Percentiles rank a stretch among this genome's conserved stretches.
Conservation (phyloP, 2,113 vertebrate species). For the Mugil cephalus region DNA sequence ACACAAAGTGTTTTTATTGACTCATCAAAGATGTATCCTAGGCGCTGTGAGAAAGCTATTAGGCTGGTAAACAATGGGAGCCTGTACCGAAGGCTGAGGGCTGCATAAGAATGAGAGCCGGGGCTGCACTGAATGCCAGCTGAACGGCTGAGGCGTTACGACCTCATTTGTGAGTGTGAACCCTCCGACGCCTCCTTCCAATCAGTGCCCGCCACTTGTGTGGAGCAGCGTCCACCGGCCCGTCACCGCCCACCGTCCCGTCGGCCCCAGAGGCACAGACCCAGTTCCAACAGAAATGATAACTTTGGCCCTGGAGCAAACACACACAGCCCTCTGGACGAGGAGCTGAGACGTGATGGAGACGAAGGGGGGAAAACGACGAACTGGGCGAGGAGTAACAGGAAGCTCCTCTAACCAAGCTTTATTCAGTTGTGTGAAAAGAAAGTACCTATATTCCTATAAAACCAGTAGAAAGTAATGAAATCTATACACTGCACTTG, state of each 20-base stretch:
- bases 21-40: conserved; percentile 62
- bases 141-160: conserved; percentile 42
- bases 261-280: conserved; percentile 48
- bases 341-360: conserved; percentile 13
- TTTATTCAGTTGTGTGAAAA: no score
- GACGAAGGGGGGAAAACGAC: neutral
- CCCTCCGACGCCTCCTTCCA: conserved; percentile 40
- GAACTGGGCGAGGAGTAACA: conserved; percentile 2
- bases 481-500: no score
- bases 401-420: neutral
- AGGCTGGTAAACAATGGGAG: conserved; percentile 68
- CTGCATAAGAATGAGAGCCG: conserved; percentile 59
- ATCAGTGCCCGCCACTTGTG: conserved; percentile 58
- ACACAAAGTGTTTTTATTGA: conserved; percentile 72
- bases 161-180: conserved; percentile 64
- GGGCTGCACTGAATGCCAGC: conserved; percentile 52
- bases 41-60: conserved; percentile 67
- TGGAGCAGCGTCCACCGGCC: conserved; percentile 33
- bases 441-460: no score
- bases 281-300: conserved; percentile 58
- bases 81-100: conserved; percentile 57
- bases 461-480: no score
- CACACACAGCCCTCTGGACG: conserved; percentile 40
- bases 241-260: conserved; percentile 27
- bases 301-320: conserved; percentile 62